phyloP scores from a whole-genome alignment of 2,888 invertebrate genomes.

The Melipona beecheii region DNA sequence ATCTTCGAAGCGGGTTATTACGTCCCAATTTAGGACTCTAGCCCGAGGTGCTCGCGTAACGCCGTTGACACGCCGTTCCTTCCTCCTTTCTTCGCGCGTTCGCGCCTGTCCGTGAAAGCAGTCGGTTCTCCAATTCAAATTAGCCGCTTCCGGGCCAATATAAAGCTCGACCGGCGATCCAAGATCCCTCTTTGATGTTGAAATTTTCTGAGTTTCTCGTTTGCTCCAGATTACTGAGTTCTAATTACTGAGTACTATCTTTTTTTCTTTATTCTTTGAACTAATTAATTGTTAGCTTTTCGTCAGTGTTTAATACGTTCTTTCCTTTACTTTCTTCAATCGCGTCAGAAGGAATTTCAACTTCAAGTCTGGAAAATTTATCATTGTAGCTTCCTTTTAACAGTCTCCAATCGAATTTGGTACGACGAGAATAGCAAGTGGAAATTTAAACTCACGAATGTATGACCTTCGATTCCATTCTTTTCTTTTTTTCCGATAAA shows the following conservation, averaged over 20 bases:
- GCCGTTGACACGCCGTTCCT: constrained; percentile 37
- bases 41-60: constrained; percentile 53
- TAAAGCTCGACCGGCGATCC: not conserved
- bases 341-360: too few species aligned
- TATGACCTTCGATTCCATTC: too few species aligned
- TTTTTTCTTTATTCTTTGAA: too few species aligned
- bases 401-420: not conserved
- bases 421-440: not conserved
- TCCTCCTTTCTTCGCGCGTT: not conserved
- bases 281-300: too few species aligned
- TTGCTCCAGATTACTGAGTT: too few species aligned
- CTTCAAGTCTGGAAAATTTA: too few species aligned
- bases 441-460: too few species aligned
- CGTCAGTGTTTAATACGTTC: too few species aligned
- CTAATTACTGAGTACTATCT: too few species aligned
- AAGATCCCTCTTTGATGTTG: constrained; percentile 17
- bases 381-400: not conserved
- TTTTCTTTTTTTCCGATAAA: too few species aligned
- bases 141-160: constrained; percentile 34
- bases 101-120: not conserved
- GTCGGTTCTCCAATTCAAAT: constrained; percentile 33
- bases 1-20: constrained; percentile 71
- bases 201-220: not conserved
- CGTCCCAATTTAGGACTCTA: constrained; percentile 74
- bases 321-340: too few species aligned